Conservation (phyloP, 2,113 vertebrate species). For the Struthio camelus region DNA sequence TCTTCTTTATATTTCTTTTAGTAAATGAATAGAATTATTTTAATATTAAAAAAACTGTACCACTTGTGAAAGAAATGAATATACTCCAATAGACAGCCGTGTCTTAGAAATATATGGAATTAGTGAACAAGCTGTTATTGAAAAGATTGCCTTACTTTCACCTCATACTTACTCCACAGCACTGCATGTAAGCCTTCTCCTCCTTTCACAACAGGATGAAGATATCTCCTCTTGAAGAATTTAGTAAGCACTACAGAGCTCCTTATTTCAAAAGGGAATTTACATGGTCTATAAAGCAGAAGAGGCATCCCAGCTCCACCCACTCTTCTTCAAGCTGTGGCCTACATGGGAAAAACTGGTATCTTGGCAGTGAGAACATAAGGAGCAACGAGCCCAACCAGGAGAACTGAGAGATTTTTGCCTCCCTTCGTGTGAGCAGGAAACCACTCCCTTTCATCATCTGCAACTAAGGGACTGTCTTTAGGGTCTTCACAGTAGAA, state of each 20-base stretch:
- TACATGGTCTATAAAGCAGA: neutral
- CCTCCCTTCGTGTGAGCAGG: neutral
- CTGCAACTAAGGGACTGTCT: neutral
- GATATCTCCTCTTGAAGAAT: neutral
- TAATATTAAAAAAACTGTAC: neutral
- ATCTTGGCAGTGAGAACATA: neutral
- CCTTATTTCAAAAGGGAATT: neutral
- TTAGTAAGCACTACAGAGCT: neutral
- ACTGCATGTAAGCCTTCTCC: neutral
- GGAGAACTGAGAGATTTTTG: neutral
- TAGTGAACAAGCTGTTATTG: neutral
- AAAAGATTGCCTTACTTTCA: neutral
- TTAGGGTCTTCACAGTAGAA: neutral
- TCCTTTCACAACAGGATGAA: neutral
- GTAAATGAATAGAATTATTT: conserved; percentile 26
- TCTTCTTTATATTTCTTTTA: neutral
- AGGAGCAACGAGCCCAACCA: neutral
- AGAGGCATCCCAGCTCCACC: neutral
- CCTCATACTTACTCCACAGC: neutral
- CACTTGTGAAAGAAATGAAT: neutral
- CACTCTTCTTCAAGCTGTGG: neutral
- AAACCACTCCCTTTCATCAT: neutral
- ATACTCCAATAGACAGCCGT: neutral
- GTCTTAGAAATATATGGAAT: neutral
- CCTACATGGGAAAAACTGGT: neutral